Conservation (phyloP, 2,113 vertebrate genomes). For the Cromileptes altivelis region DNA sequence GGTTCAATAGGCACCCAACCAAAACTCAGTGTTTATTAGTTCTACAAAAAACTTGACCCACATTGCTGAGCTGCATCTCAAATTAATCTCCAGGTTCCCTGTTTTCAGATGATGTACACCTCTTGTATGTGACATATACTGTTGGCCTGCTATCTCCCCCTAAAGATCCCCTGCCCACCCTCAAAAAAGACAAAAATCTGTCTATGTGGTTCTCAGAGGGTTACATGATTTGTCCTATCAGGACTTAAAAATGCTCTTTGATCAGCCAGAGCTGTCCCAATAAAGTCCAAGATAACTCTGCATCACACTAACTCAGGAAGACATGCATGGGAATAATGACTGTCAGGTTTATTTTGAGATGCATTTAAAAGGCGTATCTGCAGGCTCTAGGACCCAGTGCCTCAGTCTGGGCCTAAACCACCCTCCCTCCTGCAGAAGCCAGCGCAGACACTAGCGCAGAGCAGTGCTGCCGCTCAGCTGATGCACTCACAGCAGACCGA, state of each 20-base stretch:
- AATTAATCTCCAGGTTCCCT: no score
- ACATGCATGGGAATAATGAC: not conserved
- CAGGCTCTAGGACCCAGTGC: constrained; percentile 92
- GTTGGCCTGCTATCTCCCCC: no score
- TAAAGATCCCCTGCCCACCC: no score
- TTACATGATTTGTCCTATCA: not conserved
- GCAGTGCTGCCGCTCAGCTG: constrained; percentile 91
- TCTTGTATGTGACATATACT: no score
- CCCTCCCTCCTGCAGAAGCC: constrained; percentile 81
- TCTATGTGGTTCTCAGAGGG: no score
- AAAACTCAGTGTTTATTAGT: no score
- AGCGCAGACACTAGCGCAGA: constrained; percentile 89
- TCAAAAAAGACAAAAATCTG: no score
- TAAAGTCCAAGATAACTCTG: not conserved
- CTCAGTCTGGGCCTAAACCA: constrained; percentile 55
- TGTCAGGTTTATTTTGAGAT: constrained; percentile 43
- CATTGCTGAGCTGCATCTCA: no score
- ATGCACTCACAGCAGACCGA: constrained; percentile 68
- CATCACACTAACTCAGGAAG: not conserved
- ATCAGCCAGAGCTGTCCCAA: not conserved
- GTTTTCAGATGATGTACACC: no score
- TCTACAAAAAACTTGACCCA: no score
- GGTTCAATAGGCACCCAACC: no score
- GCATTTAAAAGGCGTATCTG: not conserved
- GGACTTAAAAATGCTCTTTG: not conserved